phyloP scores from a whole-genome alignment of 2,113 vertebrate species.

The Loxodonta africana region DNA sequence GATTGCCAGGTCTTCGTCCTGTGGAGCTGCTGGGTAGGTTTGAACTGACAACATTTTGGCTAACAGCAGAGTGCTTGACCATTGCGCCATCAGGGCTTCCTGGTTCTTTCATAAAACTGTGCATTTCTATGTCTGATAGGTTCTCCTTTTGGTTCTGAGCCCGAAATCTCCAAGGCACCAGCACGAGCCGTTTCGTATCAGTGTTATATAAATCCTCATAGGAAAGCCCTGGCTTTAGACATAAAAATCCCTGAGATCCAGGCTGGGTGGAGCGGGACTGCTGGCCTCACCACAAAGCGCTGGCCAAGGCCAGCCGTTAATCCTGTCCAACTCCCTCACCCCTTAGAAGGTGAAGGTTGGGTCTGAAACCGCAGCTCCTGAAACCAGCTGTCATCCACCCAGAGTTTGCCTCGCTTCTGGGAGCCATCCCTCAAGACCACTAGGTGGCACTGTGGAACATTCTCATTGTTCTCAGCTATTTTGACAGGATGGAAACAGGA shows the following conservation, averaged over 20 bases:
- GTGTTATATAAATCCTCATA: neutral
- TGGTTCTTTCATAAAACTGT: neutral
- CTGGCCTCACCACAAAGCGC: neutral
- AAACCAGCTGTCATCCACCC: neutral
- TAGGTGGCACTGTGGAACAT: conserved; percentile 61
- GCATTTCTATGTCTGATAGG: neutral
- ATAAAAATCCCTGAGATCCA: neutral
- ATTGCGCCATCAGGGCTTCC: too few species aligned
- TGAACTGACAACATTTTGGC: too few species aligned
- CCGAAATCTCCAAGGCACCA: neutral
- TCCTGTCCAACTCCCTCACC: too few species aligned
- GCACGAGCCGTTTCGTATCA: neutral
- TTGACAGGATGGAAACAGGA: neutral
- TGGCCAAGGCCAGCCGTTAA: neutral
- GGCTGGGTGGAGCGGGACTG: neutral
- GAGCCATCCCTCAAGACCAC: conserved; percentile 5
- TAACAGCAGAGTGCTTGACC: too few species aligned
- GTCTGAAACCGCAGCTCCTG: neutral
- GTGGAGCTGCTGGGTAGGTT: too few species aligned
- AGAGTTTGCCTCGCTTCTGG: neutral
- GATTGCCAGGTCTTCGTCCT: too few species aligned
- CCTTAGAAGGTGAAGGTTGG: neutral
- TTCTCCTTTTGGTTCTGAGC: neutral
- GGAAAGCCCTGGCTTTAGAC: neutral
- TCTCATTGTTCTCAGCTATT: too few species aligned